phyloP scores from a whole-genome alignment of 2,888 invertebrate genomes.

The Cordilura impudica region DNA sequence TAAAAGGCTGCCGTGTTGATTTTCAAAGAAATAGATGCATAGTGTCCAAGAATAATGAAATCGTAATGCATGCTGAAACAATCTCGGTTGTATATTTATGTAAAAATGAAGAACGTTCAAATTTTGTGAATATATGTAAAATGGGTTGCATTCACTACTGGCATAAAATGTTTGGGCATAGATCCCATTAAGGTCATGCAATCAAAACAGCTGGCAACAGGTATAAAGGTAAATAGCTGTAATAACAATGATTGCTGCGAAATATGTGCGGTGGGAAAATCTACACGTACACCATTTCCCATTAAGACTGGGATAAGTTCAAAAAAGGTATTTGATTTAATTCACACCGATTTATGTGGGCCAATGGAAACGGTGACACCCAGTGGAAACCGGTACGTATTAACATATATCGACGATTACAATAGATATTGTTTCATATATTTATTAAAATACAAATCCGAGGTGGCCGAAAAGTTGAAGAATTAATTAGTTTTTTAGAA shows the following conservation, averaged over 20 bases:
- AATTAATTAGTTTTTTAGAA: neutral
- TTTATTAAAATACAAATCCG: slow-evolving; percentile 8
- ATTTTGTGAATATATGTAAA: neutral
- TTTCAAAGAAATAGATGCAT: neutral
- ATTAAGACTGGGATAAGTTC: neutral
- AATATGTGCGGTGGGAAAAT: slow-evolving; percentile 1
- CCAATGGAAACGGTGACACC: neutral
- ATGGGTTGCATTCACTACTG: slow-evolving; percentile 6
- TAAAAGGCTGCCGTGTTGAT: no score
- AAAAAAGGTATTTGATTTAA: neutral
- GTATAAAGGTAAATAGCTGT: neutral
- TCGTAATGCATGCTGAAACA: neutral
- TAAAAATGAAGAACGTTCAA: neutral
- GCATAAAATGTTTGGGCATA: slow-evolving; percentile 7
- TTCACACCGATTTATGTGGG: slow-evolving; percentile 12
- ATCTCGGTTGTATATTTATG: slow-evolving; percentile 7
- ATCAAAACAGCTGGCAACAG: neutral
- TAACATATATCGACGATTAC: slow-evolving; percentile 20
- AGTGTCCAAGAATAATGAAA: neutral
- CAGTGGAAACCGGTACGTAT: neutral
- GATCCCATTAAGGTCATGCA: slow-evolving; percentile 5
- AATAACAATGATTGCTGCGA: neutral
- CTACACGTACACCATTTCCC: no score
- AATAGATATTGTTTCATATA: slow-evolving; percentile 18
- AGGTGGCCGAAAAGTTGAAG: neutral